Percentiles rank a stretch among this genome's conserved stretches.
These are phyloP conservation scores for Physella acuta DNA, from an alignment of 1,140 invertebrate species.

Conservation along the genomic window DNA sequence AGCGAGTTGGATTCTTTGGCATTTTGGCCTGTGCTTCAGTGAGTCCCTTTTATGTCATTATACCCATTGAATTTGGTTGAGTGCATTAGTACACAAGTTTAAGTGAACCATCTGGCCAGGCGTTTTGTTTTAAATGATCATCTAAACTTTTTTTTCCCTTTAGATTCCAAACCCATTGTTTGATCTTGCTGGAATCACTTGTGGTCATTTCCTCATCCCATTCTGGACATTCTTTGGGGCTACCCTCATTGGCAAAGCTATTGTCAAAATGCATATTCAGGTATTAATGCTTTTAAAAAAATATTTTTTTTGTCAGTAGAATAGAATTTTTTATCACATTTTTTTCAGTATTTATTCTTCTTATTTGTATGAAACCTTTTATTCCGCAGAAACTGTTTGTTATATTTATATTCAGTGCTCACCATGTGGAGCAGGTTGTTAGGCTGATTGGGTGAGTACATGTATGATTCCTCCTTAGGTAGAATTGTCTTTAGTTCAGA, in stretches of 20 bases:
- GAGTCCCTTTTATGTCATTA: too few relatives aligned
- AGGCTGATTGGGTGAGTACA: constrained; percentile 65
- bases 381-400: constrained; percentile 87
- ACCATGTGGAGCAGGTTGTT: constrained; percentile 80
- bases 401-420: constrained; percentile 94
- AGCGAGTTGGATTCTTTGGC: constrained; percentile 94
- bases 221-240: constrained; percentile 99
- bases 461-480: too few relatives aligned
- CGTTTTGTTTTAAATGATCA: too few relatives aligned
- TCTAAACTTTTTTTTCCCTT: constrained; percentile 41
- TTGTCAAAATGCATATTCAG: constrained; percentile 99
- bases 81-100: too few relatives aligned
- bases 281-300: constrained; percentile 36
- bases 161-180: constrained; percentile 99
- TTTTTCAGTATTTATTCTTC: constrained; percentile 5
- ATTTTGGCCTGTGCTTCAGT: constrained; percentile 96
- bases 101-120: too few relatives aligned
- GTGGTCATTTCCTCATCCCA: constrained; percentile 97
- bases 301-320: background rate
- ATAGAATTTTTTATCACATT: background rate
- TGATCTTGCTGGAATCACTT: constrained; percentile 97
- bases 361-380: constrained; percentile 31
- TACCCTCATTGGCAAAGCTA: constrained; percentile 95
- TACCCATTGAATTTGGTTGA: too few relatives aligned
- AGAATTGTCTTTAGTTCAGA: too few relatives aligned